Conservation (phyloP, 2,113 vertebrate species). For the Cyprinus carpio region DNA sequence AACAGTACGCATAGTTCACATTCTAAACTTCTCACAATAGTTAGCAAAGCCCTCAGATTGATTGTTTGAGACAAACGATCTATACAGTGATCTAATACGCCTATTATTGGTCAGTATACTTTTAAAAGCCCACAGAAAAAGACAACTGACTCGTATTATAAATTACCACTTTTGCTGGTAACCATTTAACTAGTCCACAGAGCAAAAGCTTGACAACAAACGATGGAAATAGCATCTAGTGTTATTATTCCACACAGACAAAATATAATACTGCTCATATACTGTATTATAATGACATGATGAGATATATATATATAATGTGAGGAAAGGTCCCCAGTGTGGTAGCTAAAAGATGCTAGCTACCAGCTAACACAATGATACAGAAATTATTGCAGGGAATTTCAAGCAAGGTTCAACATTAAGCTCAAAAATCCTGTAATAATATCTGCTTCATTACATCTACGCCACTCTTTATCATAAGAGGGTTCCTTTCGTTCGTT, state of each 20-base stretch:
- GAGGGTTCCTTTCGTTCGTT: slow-evolving; percentile 31
- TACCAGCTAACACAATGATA: slow-evolving; percentile 6
- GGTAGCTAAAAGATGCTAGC: slow-evolving; percentile 28
- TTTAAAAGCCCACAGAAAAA: slow-evolving; percentile 33
- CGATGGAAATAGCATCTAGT: slow-evolving; percentile 35
- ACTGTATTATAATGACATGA: slow-evolving; percentile 20
- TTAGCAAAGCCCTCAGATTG: slow-evolving; percentile 53
- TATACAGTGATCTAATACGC: slow-evolving; percentile 43
- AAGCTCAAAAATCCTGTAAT: slow-evolving; percentile 55
- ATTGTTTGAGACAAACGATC: slow-evolving; percentile 54
- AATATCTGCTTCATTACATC: slow-evolving; percentile 39
- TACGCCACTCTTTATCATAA: slow-evolving; percentile 14
- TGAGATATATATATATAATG: slow-evolving; percentile 19
- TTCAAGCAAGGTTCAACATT: slow-evolving; percentile 42
- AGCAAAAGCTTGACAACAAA: slow-evolving; percentile 27
- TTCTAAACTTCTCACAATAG: slow-evolving; percentile 33
- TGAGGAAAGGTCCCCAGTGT: slow-evolving; percentile 35
- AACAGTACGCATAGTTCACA: slow-evolving; percentile 29
- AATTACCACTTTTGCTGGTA: slow-evolving; percentile 9
- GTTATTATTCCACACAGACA: slow-evolving; percentile 41
- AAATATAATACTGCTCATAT: slow-evolving; percentile 38
- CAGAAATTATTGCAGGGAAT: slow-evolving; percentile 55
- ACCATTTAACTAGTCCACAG: slow-evolving; percentile 41
- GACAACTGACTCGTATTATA: neutral
- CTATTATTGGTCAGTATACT: slow-evolving; percentile 24